These are phyloP conservation scores for Trypoxylus dichotomus DNA, from an alignment of 1,140 invertebrate genomes.

Conservation along the genomic window DNA sequence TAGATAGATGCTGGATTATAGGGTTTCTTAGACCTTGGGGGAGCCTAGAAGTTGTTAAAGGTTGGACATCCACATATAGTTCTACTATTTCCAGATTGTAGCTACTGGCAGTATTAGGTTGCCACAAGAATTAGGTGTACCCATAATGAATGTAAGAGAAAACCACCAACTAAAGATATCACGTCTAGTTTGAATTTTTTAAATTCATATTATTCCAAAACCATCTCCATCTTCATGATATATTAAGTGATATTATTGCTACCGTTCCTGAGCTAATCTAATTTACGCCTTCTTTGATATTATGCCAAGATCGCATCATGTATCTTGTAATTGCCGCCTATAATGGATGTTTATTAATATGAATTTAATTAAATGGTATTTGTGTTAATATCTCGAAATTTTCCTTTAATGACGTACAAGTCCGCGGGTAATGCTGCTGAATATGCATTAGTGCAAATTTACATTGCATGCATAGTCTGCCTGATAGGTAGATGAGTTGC, in stretches of 20 bases:
- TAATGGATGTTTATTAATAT: slow-evolving; percentile 22
- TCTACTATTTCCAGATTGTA: too few species aligned
- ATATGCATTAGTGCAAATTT: slow-evolving; percentile 12
- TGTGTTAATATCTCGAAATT: slow-evolving; percentile 5
- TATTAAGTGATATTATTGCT: neutral
- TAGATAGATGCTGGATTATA: too few species aligned
- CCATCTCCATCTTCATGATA: too few species aligned
- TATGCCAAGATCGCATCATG: neutral
- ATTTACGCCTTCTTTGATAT: neutral
- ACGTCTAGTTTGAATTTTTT: too few species aligned
- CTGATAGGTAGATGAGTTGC: slow-evolving; percentile 14
- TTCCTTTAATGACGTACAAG: slow-evolving; percentile 18
- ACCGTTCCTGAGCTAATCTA: neutral
- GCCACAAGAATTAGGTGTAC: too few species aligned
- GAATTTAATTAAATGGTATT: slow-evolving; percentile 20
- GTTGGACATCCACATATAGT: too few species aligned
- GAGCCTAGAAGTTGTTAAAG: too few species aligned
- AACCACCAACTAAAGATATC: too few species aligned
- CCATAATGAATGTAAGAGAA: too few species aligned
- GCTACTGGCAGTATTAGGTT: too few species aligned
- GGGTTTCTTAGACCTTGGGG: too few species aligned
- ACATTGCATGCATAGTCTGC: slow-evolving; percentile 12
- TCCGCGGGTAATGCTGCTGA: slow-evolving; percentile 8
- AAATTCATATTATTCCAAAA: too few species aligned
- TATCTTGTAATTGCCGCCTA: neutral